phyloP scores from a whole-genome alignment of 2,113 vertebrate species.

The Indicator indicator region DNA sequence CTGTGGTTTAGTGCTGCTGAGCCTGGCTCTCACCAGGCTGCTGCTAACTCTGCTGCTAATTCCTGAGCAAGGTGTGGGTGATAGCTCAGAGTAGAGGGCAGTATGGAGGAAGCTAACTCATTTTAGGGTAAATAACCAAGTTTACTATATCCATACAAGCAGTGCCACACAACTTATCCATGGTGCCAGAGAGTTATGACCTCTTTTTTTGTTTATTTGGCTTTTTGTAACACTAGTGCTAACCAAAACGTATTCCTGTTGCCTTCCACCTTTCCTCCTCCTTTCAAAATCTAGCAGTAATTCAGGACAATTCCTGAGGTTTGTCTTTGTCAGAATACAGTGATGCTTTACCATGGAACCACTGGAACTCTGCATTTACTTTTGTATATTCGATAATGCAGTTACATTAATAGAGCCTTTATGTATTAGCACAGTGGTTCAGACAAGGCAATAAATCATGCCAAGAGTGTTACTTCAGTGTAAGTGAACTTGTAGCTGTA shows the following conservation, averaged over 20 bases:
- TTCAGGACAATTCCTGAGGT: background rate
- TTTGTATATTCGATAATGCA: background rate
- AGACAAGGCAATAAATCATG: background rate
- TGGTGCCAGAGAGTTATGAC: background rate
- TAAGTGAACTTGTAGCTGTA: background rate
- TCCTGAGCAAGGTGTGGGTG: no score
- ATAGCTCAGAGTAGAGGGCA: background rate
- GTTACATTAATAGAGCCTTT: background rate
- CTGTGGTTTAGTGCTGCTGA: fast-evolving
- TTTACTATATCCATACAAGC: background rate
- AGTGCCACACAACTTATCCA: background rate
- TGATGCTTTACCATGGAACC: background rate
- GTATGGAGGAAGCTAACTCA: background rate
- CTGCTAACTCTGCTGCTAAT: background rate
- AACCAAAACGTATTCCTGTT: background rate
- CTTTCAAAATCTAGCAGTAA: background rate
- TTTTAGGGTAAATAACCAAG: background rate
- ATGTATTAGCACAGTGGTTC: background rate
- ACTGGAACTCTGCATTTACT: background rate
- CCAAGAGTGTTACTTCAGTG: background rate
- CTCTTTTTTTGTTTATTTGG: background rate
- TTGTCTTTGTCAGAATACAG: background rate
- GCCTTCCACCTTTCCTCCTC: background rate
- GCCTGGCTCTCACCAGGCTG: background rate
- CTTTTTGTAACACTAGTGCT: no score